phyloP scores from a whole-genome alignment of 1,140 invertebrate genomes.

The Choristoneura fumiferana region DNA sequence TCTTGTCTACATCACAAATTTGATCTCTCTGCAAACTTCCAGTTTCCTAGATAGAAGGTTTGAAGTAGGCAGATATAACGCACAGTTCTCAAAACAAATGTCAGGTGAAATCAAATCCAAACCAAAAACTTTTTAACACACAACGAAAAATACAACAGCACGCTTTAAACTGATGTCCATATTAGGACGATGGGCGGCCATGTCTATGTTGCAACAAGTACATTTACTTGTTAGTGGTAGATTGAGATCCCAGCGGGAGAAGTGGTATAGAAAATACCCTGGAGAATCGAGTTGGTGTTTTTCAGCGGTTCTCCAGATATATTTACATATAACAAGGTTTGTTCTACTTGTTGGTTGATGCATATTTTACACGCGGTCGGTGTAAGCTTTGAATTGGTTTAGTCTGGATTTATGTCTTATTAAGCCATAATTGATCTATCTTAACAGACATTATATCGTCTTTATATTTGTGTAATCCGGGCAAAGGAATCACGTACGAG shows the following conservation, averaged over 20 bases:
- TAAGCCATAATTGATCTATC: background rate
- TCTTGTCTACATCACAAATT: too few relatives aligned
- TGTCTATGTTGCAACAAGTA: slow-evolving; percentile 43
- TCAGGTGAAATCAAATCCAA: slow-evolving; percentile 33
- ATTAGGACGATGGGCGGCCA: slow-evolving; percentile 24
- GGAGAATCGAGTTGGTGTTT: slow-evolving; percentile 37
- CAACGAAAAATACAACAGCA: background rate
- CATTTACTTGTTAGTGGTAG: slow-evolving; percentile 49
- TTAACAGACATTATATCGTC: background rate
- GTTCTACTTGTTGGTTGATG: background rate
- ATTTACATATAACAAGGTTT: background rate
- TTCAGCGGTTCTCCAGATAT: background rate
- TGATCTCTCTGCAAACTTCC: too few relatives aligned
- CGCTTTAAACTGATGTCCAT: too few relatives aligned
- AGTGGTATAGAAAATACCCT: slow-evolving; percentile 53
- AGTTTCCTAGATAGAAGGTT: too few relatives aligned
- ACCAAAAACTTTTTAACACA: slow-evolving; percentile 40
- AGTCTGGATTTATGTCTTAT: background rate
- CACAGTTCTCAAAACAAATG: too few relatives aligned
- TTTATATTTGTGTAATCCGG: slow-evolving; percentile 10
- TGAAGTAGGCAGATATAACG: slow-evolving; percentile 30
- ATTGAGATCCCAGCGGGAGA: slow-evolving; percentile 40
- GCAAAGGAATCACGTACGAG: slow-evolving; percentile 44
- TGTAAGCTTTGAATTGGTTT: background rate
- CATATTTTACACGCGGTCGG: background rate